Percentiles rank a stretch among this genome's conserved stretches.
These are phyloP conservation scores for Caenorhabditis afra DNA, from an alignment of 2,888 invertebrate species.

Conservation along the genomic window DNA sequence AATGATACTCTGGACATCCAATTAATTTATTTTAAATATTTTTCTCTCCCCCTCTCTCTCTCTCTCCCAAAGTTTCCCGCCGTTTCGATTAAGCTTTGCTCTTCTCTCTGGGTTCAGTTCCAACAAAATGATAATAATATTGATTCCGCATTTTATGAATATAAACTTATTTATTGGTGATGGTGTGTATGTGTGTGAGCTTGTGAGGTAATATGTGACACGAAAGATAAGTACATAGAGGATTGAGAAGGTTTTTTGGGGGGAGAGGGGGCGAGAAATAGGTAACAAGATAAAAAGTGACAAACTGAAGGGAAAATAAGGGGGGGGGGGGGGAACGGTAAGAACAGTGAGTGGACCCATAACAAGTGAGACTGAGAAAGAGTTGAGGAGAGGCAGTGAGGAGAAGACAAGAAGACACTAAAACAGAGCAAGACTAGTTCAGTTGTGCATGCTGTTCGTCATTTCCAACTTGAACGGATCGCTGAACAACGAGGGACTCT, in stretches of 20 bases:
- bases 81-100: background rate
- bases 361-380: conserved; percentile 20
- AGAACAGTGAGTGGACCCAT: conserved; percentile 9
- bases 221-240: no score
- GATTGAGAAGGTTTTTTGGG: no score
- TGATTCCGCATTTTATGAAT: conserved; percentile 20
- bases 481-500: conserved; percentile 76
- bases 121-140: conserved; percentile 1
- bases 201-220: conserved; percentile 12
- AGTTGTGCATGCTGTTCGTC: conserved; percentile 63
- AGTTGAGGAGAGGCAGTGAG: conserved; percentile 7
- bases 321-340: background rate
- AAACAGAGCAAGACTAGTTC: background rate
- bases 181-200: no score
- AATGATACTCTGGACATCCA: background rate
- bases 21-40: conserved; percentile 22
- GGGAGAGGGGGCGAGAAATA: conserved; percentile 2
- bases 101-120: conserved; percentile 5
- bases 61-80: background rate
- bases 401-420: background rate
- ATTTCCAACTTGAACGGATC: conserved; percentile 77
- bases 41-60: no score
- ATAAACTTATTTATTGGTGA: conserved; percentile 11
- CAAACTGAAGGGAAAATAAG: conserved; percentile 2
- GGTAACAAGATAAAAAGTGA: conserved; percentile 4